Evolutionary conservation across 2,113 vertebrate species (phyloP).

Genomic region (Odontophorus gujanensis): DNA sequence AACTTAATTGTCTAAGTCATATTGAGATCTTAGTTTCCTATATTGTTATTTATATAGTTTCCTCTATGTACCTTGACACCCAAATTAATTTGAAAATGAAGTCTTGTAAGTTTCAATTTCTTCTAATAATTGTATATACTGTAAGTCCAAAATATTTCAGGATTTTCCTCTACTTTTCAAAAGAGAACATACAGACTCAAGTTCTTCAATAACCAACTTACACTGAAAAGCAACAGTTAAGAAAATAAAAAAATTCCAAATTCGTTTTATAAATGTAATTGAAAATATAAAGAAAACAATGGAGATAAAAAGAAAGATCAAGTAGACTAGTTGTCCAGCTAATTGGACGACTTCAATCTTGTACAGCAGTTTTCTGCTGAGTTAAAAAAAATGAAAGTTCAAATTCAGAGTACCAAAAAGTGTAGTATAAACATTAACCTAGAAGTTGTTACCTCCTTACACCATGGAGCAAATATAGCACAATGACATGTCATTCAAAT

Average conservation of each 20-base stretch:
- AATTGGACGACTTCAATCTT: background rate
- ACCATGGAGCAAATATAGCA: background rate
- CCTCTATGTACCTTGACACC: background rate
- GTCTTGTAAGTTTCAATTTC: background rate
- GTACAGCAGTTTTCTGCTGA: background rate
- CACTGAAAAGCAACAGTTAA: background rate
- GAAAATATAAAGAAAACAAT: background rate
- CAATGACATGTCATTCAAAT: background rate
- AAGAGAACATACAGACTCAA: background rate
- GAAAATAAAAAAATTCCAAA: background rate
- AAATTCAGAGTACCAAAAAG: background rate
- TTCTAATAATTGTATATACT: background rate
- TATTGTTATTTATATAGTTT: no score
- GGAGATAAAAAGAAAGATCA: background rate
- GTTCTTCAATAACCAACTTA: background rate
- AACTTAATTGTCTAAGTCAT: background rate
- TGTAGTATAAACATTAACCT: background rate
- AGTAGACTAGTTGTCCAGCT: background rate
- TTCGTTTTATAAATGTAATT: background rate
- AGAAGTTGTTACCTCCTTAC: background rate
- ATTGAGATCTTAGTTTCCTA: background rate
- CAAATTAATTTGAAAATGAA: background rate
- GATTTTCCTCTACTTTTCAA: background rate
- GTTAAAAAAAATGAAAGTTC: background rate
- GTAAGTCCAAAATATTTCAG: background rate